Base-by-base conservation (phyloP, 1,140 invertebrate species). In the Muscidifurax raptorellus region DNA sequence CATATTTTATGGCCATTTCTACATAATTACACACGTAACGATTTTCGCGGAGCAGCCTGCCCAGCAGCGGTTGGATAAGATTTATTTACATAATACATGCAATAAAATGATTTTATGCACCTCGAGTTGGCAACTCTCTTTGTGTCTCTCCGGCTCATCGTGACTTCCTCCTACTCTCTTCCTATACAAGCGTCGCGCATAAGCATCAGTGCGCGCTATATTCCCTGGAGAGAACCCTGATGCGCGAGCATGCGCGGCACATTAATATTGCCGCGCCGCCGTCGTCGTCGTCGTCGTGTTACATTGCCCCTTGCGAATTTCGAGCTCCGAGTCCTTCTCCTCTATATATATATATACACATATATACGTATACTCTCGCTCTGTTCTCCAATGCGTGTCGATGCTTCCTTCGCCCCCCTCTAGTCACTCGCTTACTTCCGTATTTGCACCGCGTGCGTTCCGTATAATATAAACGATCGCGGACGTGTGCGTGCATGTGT, bases 251-350 rank as follows among this genome's bases (percentile, higher is more conserved):
- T 81, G 79, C 27, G 76, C 32, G 59, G 77, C 79, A 25, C 72
- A 77, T 85, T 82, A 69, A 85, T 85, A 85, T 82, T 77, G 40
- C 44, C 80, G 74, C 52, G 36, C n/a, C 27, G 36, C 40, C 15
- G 25, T n/a, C 78, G 78, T 25, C 28, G 44, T n/a, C 78, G 78
- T 36, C 28, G 44, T 72, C 69, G 40, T 72, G 80, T 36, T 81
- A 59, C 67, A 81, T 81, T 28, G 44, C 47, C 80, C 80, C 71
- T 52, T 75, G 80, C 52, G 80, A 82, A 64, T 82, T 82, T 81
- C 67, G 79, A 67, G 2, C 67, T 44, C 28, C 36, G 72, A 30
- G 15, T 0, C 64, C 12, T 6, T 25, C 32, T 22, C n/a, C 59
- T 69, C 66, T 47, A 6, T 69, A 36, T 74, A 5, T 67, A 22